A percentile compares a stretch with the other conserved stretches of the same genome.
These are phyloP conservation scores for Hemicordylus capensis DNA, from an alignment of 2,113 vertebrate species.

Conservation along the genomic window DNA sequence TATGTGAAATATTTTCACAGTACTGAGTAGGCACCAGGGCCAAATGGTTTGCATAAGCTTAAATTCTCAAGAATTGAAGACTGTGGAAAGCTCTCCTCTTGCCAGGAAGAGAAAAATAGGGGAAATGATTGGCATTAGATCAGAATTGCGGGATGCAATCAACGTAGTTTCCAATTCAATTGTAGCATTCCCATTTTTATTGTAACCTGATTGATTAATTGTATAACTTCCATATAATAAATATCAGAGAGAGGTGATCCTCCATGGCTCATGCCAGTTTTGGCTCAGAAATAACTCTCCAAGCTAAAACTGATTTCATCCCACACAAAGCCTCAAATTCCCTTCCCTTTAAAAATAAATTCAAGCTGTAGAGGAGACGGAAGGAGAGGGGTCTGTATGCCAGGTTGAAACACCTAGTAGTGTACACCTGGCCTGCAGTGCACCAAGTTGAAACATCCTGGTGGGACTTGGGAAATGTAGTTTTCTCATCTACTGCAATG, in stretches of 20 bases:
- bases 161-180: not conserved
- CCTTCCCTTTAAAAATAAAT: too few relatives aligned
- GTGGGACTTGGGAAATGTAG: too few relatives aligned
- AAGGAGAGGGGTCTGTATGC: too few relatives aligned
- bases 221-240: not conserved
- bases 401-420: too few relatives aligned
- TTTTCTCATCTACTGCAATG: too few relatives aligned
- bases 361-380: too few relatives aligned
- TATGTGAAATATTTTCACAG: slow-evolving; percentile 40
- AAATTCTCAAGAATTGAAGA: slow-evolving; percentile 20
- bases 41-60: slow-evolving; percentile 50
- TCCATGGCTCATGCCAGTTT: too few relatives aligned
- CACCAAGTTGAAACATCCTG: too few relatives aligned
- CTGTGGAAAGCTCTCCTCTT: slow-evolving; percentile 9
- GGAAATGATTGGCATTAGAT: not conserved
- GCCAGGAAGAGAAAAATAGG: slow-evolving; percentile 11
- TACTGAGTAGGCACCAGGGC: not conserved
- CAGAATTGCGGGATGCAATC: not conserved
- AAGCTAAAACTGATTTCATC: too few relatives aligned
- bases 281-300: too few relatives aligned
- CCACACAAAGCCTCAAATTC: too few relatives aligned
- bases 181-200: not conserved
- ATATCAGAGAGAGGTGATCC: not conserved
- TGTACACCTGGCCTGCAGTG: too few relatives aligned
- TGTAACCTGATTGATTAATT: not conserved